A percentile compares a stretch with the other conserved stretches of the same genome.
phyloP scores from a whole-genome alignment of 2,888 invertebrate genomes.

The Agrotis segetum region DNA sequence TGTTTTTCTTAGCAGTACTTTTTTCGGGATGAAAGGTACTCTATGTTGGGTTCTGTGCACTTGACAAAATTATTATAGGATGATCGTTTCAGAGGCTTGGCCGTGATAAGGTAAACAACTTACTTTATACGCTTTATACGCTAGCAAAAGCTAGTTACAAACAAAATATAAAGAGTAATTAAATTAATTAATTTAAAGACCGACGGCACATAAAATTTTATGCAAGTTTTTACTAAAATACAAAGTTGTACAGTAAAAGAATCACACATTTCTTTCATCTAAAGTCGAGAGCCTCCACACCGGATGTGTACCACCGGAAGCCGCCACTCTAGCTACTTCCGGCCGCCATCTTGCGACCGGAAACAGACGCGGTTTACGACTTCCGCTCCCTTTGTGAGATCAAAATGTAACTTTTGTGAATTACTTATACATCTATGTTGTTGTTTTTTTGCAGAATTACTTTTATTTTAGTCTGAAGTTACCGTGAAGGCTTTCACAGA shows the following conservation, averaged over 20 bases:
- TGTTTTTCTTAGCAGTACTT: too few species aligned
- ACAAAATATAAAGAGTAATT: not conserved
- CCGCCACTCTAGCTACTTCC: constrained; percentile 82
- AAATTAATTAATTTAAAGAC: too few species aligned
- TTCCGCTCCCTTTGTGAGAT: constrained; percentile 79
- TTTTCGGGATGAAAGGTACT: too few species aligned
- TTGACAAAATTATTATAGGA: too few species aligned
- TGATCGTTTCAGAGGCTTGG: too few species aligned
- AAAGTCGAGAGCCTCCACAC: constrained; percentile 64
- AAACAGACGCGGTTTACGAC: constrained; percentile 81
- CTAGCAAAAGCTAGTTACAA: too few species aligned
- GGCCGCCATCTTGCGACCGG: constrained; percentile 86
- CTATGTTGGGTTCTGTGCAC: too few species aligned
- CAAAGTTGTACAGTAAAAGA: constrained; percentile 27
- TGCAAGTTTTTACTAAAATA: not conserved
- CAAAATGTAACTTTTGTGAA: constrained; percentile 67
- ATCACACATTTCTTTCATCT: constrained; percentile 63
- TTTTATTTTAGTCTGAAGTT: constrained; percentile 8
- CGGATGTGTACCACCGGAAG: constrained; percentile 83
- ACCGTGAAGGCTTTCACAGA: not conserved
- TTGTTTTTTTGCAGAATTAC: constrained; percentile 59
- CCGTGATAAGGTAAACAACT: too few species aligned
- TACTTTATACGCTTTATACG: too few species aligned
- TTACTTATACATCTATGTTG: constrained; percentile 53
- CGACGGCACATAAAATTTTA: not conserved